Evolutionary conservation across 1,140 invertebrate genomes (phyloP).

Genomic region (Bicyclus anynana): DNA sequence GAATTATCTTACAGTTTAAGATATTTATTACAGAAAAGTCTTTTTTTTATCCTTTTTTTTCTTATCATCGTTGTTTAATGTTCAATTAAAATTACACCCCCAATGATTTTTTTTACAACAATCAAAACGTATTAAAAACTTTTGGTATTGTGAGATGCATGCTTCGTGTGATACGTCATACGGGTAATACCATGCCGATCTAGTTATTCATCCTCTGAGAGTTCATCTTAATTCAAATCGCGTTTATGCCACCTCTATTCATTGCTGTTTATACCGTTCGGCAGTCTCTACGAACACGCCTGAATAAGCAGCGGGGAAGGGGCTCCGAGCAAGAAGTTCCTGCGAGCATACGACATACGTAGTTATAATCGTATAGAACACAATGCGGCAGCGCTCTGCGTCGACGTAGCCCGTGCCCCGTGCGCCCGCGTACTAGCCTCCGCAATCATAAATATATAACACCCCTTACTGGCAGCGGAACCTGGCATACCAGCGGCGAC

Average conservation of each 20-base stretch:
- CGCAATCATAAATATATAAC: conserved; percentile 53
- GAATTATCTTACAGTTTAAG: too few species aligned
- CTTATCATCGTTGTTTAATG: too few species aligned
- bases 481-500: conserved; percentile 31
- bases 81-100: too few species aligned
- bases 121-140: too few species aligned
- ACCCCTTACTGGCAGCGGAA: conserved; percentile 6
- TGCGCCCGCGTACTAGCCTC: conserved; percentile 59
- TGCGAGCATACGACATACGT: conserved; percentile 37
- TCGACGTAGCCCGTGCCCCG: conserved; percentile 50
- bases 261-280: conserved; percentile 4
- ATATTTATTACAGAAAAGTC: too few species aligned
- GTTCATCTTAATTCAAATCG: too few species aligned
- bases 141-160: too few species aligned
- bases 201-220: too few species aligned
- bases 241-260: neutral
- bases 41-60: too few species aligned
- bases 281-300: conserved; percentile 3
- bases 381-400: conserved; percentile 64
- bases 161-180: neutral
- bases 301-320: conserved; percentile 12
- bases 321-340: conserved; percentile 32
- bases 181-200: neutral
- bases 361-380: conserved; percentile 57
- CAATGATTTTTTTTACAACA: too few species aligned